Evolutionary conservation across 2,797 vertebrate genomes (phyloP).

Genomic region (Anguilla anguilla): DNA sequence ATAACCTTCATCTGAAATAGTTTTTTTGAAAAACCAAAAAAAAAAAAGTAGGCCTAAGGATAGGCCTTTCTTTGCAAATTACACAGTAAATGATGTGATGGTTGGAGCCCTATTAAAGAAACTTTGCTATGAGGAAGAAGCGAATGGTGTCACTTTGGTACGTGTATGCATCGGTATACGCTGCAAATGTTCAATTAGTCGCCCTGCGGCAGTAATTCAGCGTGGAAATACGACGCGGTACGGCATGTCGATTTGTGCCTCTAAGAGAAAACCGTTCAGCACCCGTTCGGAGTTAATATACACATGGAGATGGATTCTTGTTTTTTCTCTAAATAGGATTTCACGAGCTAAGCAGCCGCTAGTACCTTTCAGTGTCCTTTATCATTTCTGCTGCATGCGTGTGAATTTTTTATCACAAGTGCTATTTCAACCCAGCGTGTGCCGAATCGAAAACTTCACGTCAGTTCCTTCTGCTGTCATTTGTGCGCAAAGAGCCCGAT

Average conservation of each 20-base stretch:
- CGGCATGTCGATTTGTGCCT: neutral
- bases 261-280: constrained; percentile 41
- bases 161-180: neutral
- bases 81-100: constrained; percentile 34
- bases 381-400: neutral
- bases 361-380: neutral
- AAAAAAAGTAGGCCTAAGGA: constrained; percentile 44
- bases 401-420: neutral
- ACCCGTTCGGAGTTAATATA: neutral
- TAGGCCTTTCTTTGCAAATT: constrained; percentile 35
- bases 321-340: constrained; percentile 8
- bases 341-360: neutral
- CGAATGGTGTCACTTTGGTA: neutral
- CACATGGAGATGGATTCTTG: neutral
- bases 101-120: constrained; percentile 32
- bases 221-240: neutral
- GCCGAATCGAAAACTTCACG: neutral
- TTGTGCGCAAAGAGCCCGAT: neutral
- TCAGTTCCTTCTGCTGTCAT: neutral
- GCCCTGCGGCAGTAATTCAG: neutral
- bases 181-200: neutral
- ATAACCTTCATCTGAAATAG: constrained; percentile 31
- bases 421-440: neutral
- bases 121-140: constrained; percentile 19
- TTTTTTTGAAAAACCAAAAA: constrained; percentile 32